Evolutionary conservation across 2,888 invertebrate species (phyloP).

Genomic region (Drosophila fungiperda): DNA sequence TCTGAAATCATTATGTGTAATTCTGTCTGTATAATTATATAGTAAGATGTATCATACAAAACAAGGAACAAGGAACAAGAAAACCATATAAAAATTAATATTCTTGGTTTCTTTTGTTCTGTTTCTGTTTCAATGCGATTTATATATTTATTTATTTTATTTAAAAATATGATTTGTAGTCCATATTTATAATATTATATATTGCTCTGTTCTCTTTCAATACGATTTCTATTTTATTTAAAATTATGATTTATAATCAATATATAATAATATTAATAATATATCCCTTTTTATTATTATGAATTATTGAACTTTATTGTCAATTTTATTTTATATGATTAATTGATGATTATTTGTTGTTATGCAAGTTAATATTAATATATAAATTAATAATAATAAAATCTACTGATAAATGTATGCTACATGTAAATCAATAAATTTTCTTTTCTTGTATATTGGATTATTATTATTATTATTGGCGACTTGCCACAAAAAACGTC

Average conservation of each 20-base stretch:
- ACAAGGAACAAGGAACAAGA: background rate
- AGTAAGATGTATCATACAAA: background rate
- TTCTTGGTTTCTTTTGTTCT: background rate
- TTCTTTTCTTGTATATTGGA: background rate
- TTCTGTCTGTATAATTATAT: background rate
- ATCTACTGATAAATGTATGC: background rate
- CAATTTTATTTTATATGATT: background rate
- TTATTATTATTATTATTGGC: background rate
- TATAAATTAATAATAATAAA: no score
- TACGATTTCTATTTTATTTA: no score
- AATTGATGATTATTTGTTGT: background rate
- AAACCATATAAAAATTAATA: background rate
- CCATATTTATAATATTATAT: no score
- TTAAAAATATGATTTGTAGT: no score
- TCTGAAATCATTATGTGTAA: background rate
- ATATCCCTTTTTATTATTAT: no score
- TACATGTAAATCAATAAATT: background rate
- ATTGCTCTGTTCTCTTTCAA: background rate
- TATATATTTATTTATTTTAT: no score
- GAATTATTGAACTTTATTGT: background rate
- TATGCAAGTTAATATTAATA: no score
- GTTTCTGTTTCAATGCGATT: background rate
- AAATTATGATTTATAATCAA: no score
- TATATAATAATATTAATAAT: background rate
- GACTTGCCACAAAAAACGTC: slow-evolving; percentile 7